A percentile compares a stretch with the other conserved stretches of the same genome.
Evolutionary conservation across 2,113 vertebrate species (phyloP).

Genomic region (Gobius niger): DNA sequence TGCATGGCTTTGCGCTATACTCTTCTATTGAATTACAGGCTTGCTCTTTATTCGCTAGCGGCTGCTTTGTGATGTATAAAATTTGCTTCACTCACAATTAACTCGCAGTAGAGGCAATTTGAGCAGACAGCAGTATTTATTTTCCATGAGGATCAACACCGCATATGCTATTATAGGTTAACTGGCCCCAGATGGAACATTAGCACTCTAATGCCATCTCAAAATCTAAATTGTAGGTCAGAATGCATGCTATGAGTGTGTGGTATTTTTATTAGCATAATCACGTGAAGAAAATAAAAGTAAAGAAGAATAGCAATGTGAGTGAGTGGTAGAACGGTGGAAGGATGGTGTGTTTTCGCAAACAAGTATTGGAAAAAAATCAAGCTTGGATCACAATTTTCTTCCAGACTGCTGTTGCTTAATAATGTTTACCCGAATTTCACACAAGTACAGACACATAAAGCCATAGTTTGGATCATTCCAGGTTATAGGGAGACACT

Average conservation of each 20-base stretch:
- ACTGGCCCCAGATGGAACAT: neutral
- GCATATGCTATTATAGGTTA: conserved; percentile 9
- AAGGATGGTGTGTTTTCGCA: too few species aligned
- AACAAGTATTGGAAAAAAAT: too few species aligned
- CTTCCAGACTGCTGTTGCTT: too few species aligned
- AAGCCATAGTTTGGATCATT: too few species aligned
- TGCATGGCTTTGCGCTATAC: conserved; percentile 36
- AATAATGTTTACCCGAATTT: too few species aligned
- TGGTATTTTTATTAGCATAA: neutral
- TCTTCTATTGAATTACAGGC: conserved; percentile 33
- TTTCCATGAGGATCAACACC: conserved; percentile 24
- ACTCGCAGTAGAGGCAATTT: conserved; percentile 26
- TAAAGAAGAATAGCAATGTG: too few species aligned
- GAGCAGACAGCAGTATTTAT: conserved; percentile 27
- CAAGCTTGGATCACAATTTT: too few species aligned
- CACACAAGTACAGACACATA: too few species aligned
- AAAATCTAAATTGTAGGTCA: neutral
- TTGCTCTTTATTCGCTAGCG: conserved; percentile 9
- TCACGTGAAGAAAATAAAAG: too few species aligned
- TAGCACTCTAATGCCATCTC: neutral
- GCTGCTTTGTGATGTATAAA: conserved; percentile 35
- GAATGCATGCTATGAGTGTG: neutral
- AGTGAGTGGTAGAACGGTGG: too few species aligned
- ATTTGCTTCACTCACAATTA: conserved; percentile 34
- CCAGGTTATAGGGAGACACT: too few species aligned